Percentiles rank a stretch among this genome's conserved stretches.
Evolutionary conservation across 2,888 invertebrate species (phyloP).

Genomic region (Atethmia centrago): DNA sequence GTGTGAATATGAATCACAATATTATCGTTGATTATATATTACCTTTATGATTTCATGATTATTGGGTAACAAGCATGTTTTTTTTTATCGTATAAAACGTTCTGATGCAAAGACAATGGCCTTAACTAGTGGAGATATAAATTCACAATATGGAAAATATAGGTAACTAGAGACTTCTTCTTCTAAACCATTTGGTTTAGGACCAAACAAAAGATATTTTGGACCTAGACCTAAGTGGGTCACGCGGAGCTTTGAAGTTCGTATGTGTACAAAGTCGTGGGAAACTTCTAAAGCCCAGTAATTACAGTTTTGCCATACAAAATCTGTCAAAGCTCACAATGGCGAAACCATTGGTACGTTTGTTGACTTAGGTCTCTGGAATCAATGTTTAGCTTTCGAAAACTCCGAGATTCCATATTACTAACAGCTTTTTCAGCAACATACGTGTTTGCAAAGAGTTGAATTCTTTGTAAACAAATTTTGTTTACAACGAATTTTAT

Average conservation of each 20-base stretch:
- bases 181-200: background rate
- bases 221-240: background rate
- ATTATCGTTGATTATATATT: background rate
- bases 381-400: background rate
- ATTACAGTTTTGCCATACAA: background rate
- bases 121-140: background rate
- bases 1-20: background rate
- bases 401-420: background rate
- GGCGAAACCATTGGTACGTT: background rate
- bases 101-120: too few relatives aligned
- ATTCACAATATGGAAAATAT: background rate
- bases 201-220: background rate
- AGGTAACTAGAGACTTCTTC: background rate
- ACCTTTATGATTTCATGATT: background rate
- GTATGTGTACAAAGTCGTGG: background rate
- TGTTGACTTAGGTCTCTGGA: background rate
- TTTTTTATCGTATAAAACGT: background rate
- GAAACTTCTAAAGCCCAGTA: background rate
- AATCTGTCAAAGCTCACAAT: background rate
- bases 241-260: background rate
- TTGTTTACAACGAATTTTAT: background rate
- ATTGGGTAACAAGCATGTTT: background rate
- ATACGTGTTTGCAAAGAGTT: too few relatives aligned
- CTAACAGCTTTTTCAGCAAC: background rate
- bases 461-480: too few relatives aligned